Base-by-base conservation (phyloP, 2,113 vertebrate genomes). In the Antennarius striatus region DNA sequence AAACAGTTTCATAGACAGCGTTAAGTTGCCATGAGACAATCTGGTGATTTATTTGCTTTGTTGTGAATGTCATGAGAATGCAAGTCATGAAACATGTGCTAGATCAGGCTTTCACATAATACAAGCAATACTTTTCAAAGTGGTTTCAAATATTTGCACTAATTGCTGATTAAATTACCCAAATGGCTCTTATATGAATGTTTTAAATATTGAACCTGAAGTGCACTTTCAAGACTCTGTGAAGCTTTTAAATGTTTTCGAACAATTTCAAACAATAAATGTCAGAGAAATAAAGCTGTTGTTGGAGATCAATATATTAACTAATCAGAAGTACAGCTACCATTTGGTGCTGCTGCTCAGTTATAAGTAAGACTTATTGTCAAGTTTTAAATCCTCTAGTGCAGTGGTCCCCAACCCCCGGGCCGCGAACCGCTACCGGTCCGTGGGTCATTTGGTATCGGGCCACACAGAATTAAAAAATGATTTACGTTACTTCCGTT, bases 161-260 rank as follows among this genome's bases (percentile, higher is more conserved):
- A 12, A 9, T 4, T 57, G 11, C 16, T 57, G 14, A 39, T 12
- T 13, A 50, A 49, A 49, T 32, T 11, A 5, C 5, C 10, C 10
- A 5, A 51, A 17, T 17, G 16, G 3, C 13, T 61, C 1, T 9
- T 36, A 49, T 50, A 16, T 16, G 46, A 32, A 66, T 48, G 12
- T 57, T 63, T 48, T 3, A 39, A 32, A 47, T 17, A 58, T 53
- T 49, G 57, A 72, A 78, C 13, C 42, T 68, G 32, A 58, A 63
- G 56, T 62, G 47, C 52, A 63, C 6, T 62, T 51, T 5, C 53
- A 42, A 58, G 10, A 7, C 11, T 46, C 0, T 6, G 32, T 36
- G 28, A 42, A 17, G 16, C 42, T 65, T 59, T 56, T 36, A 36
- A 3, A 22, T 11, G 15, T 71, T 42, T 56, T 49, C 10, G 55